Evolutionary conservation across 2,888 invertebrate species (phyloP).

Genomic region (Catocala fraxini): DNA sequence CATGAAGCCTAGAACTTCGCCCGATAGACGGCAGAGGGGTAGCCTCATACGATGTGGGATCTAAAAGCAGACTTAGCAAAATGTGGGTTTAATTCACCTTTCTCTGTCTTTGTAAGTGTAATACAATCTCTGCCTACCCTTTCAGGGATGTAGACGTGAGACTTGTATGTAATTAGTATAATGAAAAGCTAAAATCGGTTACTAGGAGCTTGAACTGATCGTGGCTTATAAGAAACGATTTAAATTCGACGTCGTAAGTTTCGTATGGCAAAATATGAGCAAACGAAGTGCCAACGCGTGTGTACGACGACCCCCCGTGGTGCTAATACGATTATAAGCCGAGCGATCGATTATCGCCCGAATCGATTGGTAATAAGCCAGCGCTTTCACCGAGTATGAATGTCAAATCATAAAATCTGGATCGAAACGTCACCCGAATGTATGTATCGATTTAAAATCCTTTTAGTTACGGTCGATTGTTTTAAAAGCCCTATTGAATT

Average conservation of each 20-base stretch:
- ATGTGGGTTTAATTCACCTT: too few species aligned
- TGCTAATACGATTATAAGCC: conserved; percentile 78
- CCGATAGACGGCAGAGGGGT: too few species aligned
- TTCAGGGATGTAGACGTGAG: too few species aligned
- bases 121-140: too few species aligned
- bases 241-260: conserved; percentile 29
- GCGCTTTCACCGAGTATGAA: conserved; percentile 83
- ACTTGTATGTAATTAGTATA: background rate
- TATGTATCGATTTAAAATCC: conserved; percentile 71
- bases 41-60: too few species aligned
- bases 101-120: too few species aligned
- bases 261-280: conserved; percentile 35
- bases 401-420: conserved; percentile 77
- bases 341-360: conserved; percentile 73
- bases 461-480: conserved; percentile 72
- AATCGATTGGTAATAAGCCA: conserved; percentile 71
- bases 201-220: conserved; percentile 40
- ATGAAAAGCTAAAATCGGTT: conserved; percentile 30
- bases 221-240: conserved; percentile 36
- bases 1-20: too few species aligned
- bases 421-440: conserved; percentile 62
- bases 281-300: conserved; percentile 52
- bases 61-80: too few species aligned
- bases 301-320: conserved; percentile 72
- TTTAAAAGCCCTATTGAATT: conserved; percentile 47